phyloP scores from a whole-genome alignment of 1,140 invertebrate genomes.

The Halotydeus destructor region DNA sequence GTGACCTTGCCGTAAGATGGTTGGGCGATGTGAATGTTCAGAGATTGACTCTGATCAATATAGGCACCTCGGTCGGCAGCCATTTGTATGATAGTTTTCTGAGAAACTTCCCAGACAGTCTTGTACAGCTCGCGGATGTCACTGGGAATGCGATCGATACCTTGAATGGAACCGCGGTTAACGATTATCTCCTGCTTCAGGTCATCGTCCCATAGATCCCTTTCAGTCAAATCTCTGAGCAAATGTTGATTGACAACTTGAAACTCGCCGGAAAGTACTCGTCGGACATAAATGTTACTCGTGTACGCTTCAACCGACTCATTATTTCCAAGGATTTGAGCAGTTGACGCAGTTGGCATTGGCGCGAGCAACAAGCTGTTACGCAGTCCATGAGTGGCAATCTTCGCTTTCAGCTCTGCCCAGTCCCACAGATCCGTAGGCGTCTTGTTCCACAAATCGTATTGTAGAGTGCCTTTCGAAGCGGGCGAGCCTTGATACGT shows the following conservation, averaged over 20 bases:
- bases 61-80: conserved; percentile 90
- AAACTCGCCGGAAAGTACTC: conserved; percentile 77
- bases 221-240: conserved; percentile 72
- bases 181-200: conserved; percentile 89
- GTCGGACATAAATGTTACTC: conserved; percentile 81
- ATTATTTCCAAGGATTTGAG: conserved; percentile 97
- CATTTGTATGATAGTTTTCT: conserved; percentile 86
- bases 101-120: conserved; percentile 96
- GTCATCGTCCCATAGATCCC: conserved; percentile 77
- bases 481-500: conserved; percentile 76
- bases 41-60: conserved; percentile 94
- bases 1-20: conserved; percentile 81
- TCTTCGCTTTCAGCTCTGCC: conserved; percentile 57
- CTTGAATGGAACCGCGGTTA: conserved; percentile 78
- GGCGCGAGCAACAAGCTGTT: conserved; percentile 88
- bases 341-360: conserved; percentile 98
- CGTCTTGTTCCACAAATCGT: conserved; percentile 92
- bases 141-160: conserved; percentile 64
- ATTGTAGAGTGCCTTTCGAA: conserved; percentile 88
- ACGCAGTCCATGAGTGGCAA: conserved; percentile 68
- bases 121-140: conserved; percentile 81
- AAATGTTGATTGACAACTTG: conserved; percentile 91
- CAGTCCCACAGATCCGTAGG: conserved; percentile 79
- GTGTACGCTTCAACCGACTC: conserved; percentile 97
- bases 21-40: conserved; percentile 88